Percentiles rank a stretch among this genome's conserved stretches.
Evolutionary conservation across 2,113 vertebrate species (phyloP).

Genomic region (Tragelaphus strepsiceros): DNA sequence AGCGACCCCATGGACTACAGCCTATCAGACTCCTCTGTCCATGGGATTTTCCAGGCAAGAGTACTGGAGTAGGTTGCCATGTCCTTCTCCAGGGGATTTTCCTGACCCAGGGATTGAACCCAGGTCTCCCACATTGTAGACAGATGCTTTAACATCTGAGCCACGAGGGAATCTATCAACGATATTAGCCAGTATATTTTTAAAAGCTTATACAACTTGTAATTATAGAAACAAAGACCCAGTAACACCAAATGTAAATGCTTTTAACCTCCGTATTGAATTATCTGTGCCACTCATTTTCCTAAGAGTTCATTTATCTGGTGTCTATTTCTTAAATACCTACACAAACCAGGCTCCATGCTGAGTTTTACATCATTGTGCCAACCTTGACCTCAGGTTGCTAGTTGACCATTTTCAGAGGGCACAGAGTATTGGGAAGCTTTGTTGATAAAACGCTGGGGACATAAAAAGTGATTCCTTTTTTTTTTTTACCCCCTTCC

Average conservation of each 20-base stretch:
- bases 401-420: not conserved
- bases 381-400: not conserved
- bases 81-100: no score
- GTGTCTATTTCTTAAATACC: not conserved
- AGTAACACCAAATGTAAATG: not conserved
- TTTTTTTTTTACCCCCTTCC: not conserved
- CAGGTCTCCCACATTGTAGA: fast-evolving
- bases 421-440: not conserved
- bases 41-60: no score
- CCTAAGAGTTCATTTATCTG: not conserved
- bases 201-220: not conserved
- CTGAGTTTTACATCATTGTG: not conserved
- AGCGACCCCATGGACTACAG: no score
- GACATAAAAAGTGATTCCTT: not conserved
- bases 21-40: no score
- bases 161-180: not conserved
- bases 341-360: not conserved
- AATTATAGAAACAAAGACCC: not conserved
- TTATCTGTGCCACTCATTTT: not conserved
- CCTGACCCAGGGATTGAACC: no score
- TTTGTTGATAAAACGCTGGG: not conserved
- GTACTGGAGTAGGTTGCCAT: no score
- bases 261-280: not conserved
- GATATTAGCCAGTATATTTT: not conserved
- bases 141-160: fast-evolving